These are phyloP conservation scores for Rhamnusium bicolor DNA, from an alignment of 2,888 invertebrate species.

Conservation along the genomic window DNA sequence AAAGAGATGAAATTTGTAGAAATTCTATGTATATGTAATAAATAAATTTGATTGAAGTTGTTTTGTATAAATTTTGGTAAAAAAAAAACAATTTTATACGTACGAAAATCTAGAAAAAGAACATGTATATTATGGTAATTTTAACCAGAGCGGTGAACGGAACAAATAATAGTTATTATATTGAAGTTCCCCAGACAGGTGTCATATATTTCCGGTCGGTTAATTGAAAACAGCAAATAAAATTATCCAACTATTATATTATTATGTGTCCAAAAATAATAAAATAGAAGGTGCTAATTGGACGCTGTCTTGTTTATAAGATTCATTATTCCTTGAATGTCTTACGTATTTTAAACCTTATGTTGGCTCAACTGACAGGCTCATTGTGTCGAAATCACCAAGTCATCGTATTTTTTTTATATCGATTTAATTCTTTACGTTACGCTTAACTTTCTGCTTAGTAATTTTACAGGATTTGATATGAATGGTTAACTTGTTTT, in stretches of 20 bases:
- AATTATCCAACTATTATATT: conserved; percentile 67
- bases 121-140: neutral
- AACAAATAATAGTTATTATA: conserved; percentile 38
- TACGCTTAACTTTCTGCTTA: conserved; percentile 37
- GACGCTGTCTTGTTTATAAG: conserved; percentile 64
- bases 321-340: conserved; percentile 59
- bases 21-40: too few species aligned
- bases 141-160: neutral
- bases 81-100: too few species aligned
- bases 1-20: too few species aligned
- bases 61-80: too few species aligned
- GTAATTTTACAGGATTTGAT: conserved; percentile 37
- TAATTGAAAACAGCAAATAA: conserved; percentile 65
- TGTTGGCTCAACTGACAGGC: conserved; percentile 59
- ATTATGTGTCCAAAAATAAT: conserved; percentile 63
- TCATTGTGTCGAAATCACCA: conserved; percentile 56
- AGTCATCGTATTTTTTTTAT: conserved; percentile 60
- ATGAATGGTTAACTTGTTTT: conserved; percentile 30
- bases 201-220: conserved; percentile 65
- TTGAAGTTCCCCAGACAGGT: conserved; percentile 58
- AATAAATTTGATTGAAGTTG: too few species aligned
- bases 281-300: conserved; percentile 66
- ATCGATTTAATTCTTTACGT: conserved; percentile 32
- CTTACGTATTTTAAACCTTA: conserved; percentile 58
- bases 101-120: neutral